Conservation (phyloP, 2,888 invertebrate genomes). For the Muschampia plurimacula region DNA sequence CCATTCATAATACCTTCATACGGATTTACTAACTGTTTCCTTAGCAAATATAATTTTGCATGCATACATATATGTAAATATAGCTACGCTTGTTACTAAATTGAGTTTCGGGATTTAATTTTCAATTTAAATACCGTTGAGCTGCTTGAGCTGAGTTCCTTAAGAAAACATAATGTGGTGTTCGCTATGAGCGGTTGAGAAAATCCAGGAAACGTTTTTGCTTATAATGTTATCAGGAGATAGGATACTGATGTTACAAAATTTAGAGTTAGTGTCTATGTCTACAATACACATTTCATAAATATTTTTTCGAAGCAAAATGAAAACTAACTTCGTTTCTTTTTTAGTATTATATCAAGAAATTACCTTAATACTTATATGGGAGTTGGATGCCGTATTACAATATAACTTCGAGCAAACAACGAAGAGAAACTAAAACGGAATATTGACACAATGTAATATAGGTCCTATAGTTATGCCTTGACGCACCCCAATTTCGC, state of each 20-base stretch:
- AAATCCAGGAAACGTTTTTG: too few species aligned
- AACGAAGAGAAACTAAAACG: neutral
- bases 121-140: constrained; percentile 11
- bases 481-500: constrained; percentile 30
- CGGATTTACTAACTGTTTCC: constrained; percentile 32
- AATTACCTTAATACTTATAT: too few species aligned
- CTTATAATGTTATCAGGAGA: neutral
- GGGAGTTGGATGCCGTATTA: neutral
- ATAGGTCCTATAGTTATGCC: constrained; percentile 15
- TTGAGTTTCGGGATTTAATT: constrained; percentile 23
- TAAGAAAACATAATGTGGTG: neutral
- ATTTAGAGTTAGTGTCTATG: too few species aligned
- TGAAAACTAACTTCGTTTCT: too few species aligned
- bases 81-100: constrained; percentile 13
- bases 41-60: constrained; percentile 34
- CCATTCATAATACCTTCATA: constrained; percentile 10
- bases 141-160: neutral
- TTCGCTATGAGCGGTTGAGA: neutral
- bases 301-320: too few species aligned
- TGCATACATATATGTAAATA: constrained; percentile 17
- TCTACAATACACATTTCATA: too few species aligned
- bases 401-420: constrained; percentile 8
- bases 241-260: too few species aligned
- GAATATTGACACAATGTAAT: constrained; percentile 15
- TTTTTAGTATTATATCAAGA: too few species aligned